Conservation (phyloP, 64 coral and sea anemone genomes). For the Pocillopora verrucosa region DNA sequence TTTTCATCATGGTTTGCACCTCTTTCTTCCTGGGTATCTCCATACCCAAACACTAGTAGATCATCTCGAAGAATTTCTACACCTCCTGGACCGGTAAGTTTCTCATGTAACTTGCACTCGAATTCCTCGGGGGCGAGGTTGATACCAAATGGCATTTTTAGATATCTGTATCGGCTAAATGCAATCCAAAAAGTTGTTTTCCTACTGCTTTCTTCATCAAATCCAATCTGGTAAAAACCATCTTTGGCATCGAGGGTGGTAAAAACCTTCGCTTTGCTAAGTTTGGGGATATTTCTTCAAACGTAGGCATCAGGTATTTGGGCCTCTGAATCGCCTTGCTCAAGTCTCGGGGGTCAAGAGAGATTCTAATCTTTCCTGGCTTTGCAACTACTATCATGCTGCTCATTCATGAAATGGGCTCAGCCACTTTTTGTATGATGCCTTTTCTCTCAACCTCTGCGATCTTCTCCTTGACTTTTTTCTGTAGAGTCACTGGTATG, state of each 20-base stretch:
- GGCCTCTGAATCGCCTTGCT: slow-evolving; percentile 41
- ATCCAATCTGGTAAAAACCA: slow-evolving; percentile 48
- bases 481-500: slow-evolving; percentile 17
- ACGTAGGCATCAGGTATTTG: slow-evolving; percentile 48
- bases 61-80: slow-evolving; percentile 52
- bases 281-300: slow-evolving; percentile 41
- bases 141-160: slow-evolving; percentile 61
- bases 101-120: slow-evolving; percentile 37
- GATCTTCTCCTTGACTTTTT: slow-evolving; percentile 19
- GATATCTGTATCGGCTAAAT: slow-evolving; percentile 50
- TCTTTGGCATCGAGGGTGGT: slow-evolving; percentile 57
- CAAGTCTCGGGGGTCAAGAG: slow-evolving; percentile 42
- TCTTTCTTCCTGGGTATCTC: slow-evolving; percentile 48
- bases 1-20: slow-evolving; percentile 46
- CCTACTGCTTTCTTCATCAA: slow-evolving; percentile 49
- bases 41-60: slow-evolving; percentile 34
- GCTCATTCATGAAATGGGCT: slow-evolving; percentile 25
- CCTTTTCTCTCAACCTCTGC: neutral
- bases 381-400: slow-evolving; percentile 50
- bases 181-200: slow-evolving; percentile 40
- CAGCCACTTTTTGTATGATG: neutral
- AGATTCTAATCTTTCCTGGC: slow-evolving; percentile 58
- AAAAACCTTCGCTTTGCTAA: slow-evolving; percentile 52
- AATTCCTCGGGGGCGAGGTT: slow-evolving; percentile 56
- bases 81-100: slow-evolving; percentile 36